Evolutionary conservation across 2,113 vertebrate genomes (phyloP).

Genomic region (Noctilio leporinus): DNA sequence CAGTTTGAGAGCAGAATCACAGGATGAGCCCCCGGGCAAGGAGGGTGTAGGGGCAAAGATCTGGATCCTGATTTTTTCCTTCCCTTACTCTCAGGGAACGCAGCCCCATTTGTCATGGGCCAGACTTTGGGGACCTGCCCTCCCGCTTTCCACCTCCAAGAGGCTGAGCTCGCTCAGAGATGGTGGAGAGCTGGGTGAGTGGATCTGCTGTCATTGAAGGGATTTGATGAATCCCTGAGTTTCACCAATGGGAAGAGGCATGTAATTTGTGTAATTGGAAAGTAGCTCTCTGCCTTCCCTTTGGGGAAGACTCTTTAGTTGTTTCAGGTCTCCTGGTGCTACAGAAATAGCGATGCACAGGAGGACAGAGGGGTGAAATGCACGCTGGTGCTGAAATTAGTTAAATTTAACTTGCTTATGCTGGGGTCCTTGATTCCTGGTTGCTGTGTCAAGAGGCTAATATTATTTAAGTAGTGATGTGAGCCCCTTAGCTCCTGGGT

Average conservation of each 20-base stretch:
- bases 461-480: constrained; percentile 6
- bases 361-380: neutral
- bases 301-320: constrained; percentile 38
- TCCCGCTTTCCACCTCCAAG: accelerated
- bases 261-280: constrained; percentile 46
- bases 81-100: too few relatives aligned
- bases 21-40: neutral
- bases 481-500: constrained; percentile 1
- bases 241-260: constrained; percentile 32
- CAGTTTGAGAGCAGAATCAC: neutral
- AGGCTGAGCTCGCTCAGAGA: neutral
- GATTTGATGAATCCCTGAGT: neutral
- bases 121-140: neutral
- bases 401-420: constrained; percentile 60
- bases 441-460: neutral
- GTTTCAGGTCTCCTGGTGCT: constrained; percentile 24
- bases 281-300: constrained; percentile 23
- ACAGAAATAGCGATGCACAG: constrained; percentile 20
- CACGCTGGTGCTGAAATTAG: neutral
- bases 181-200: neutral
- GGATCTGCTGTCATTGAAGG: neutral
- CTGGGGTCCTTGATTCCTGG: constrained; percentile 26
- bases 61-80: neutral
- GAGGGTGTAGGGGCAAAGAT: neutral
- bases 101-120: neutral